A percentile compares a stretch with the other conserved stretches of the same genome.
Evolutionary conservation across 2,797 vertebrate genomes (phyloP).

Genomic region (Myotis myotis): DNA sequence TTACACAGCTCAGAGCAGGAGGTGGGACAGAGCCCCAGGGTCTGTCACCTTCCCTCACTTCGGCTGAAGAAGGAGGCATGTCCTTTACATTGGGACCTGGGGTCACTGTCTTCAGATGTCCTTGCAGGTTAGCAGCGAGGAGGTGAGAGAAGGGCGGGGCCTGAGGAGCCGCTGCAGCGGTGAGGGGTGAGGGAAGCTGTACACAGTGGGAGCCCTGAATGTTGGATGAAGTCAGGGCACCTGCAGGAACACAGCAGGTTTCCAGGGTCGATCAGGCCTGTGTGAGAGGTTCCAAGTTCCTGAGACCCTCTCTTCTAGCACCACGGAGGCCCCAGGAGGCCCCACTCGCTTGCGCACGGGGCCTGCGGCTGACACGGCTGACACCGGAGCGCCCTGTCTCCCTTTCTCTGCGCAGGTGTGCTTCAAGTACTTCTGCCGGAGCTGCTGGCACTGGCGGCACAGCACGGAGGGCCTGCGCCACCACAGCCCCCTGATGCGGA

Average conservation of each 20-base stretch:
- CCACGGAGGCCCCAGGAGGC: neutral
- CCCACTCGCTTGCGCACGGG: neutral
- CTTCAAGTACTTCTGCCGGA: conserved; percentile 99
- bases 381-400: neutral
- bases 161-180: neutral
- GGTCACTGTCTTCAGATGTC: neutral
- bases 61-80: neutral
- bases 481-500: conserved; percentile 98
- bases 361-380: neutral
- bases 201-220: neutral
- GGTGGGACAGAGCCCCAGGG: neutral
- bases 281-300: neutral
- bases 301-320: neutral
- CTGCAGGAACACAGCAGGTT: neutral
- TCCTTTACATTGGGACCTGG: neutral
- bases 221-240: neutral
- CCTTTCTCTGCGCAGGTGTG: conserved; percentile 87
- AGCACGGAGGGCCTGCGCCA: conserved; percentile 96
- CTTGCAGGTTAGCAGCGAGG: neutral
- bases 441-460: conserved; percentile 99
- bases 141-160: neutral
- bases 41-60: neutral
- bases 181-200: neutral
- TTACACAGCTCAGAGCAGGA: neutral
- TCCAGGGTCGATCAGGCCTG: neutral